phyloP scores from a whole-genome alignment of 2,797 vertebrate species.

The Molossus molossus region DNA sequence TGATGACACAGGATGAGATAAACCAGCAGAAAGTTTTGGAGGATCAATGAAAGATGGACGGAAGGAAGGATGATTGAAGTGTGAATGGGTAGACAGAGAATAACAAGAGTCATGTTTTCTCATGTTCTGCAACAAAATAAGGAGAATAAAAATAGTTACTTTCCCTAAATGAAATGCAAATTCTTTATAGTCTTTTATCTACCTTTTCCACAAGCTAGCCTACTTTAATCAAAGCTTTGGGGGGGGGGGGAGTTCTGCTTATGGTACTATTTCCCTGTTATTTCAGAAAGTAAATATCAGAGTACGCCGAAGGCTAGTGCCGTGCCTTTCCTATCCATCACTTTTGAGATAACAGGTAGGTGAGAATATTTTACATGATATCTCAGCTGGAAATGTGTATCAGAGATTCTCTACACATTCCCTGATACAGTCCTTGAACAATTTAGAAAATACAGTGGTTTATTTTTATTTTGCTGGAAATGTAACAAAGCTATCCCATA shows the following conservation, averaged over 20 bases:
- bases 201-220: constrained; percentile 39
- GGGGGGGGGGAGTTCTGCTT: constrained; percentile 80
- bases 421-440: background rate
- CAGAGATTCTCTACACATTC: background rate
- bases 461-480: background rate
- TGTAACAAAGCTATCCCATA: background rate
- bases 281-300: constrained; percentile 95
- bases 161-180: constrained; percentile 32
- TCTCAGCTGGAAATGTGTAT: constrained; percentile 70
- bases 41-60: background rate
- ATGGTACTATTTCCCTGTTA: constrained; percentile 92
- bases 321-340: constrained; percentile 95
- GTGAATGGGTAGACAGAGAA: background rate
- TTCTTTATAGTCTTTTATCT: constrained; percentile 62
- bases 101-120: background rate
- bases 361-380: constrained; percentile 82
- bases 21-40: background rate
- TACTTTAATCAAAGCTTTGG: constrained; percentile 51
- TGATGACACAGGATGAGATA: background rate
- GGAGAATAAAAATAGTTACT: background rate
- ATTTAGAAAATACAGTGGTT: background rate
- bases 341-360: constrained; percentile 96
- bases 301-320: constrained; percentile 93
- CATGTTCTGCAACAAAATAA: constrained; percentile 4
- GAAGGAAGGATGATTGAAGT: background rate